These are phyloP conservation scores for Chironomus tentans DNA, from an alignment of 2,888 invertebrate species.

Conservation along the genomic window DNA sequence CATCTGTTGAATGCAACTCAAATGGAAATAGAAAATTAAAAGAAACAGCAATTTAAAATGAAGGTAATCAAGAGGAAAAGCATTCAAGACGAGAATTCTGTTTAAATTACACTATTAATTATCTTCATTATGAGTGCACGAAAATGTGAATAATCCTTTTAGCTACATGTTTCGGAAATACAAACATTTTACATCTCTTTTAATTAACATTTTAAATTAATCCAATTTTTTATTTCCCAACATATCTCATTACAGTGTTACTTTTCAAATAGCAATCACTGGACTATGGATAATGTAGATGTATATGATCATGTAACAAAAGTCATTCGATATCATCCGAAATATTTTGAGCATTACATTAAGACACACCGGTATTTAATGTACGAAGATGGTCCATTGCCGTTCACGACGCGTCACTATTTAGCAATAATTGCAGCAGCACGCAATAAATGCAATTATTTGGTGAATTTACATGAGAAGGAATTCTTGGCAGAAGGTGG, in stretches of 20 bases:
- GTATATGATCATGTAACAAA: slow-evolving; percentile 63
- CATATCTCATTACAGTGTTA: not conserved
- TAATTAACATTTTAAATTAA: no score
- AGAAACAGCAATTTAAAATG: not conserved
- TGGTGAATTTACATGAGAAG: slow-evolving; percentile 69
- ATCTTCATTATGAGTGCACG: no score
- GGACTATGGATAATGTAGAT: slow-evolving; percentile 39
- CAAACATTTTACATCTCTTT: no score
- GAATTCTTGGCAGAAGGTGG: slow-evolving; percentile 73
- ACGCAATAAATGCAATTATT: slow-evolving; percentile 73
- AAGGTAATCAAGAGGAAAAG: not conserved
- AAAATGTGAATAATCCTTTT: no score
- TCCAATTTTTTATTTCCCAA: not conserved
- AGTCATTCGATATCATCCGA: slow-evolving; percentile 73
- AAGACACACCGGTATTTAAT: slow-evolving; percentile 71
- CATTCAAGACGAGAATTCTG: not conserved
- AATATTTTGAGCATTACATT: slow-evolving; percentile 69
- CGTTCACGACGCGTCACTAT: slow-evolving; percentile 70
- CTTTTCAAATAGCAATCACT: not conserved
- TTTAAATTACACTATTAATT: no score
- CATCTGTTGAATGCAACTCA: not conserved
- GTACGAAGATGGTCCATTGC: slow-evolving; percentile 72
- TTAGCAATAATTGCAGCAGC: slow-evolving; percentile 85
- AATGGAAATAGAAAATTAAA: not conserved
- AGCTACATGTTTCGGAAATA: no score